Percentiles rank a stretch among this genome's conserved stretches.
Evolutionary conservation across 2,113 vertebrate genomes (phyloP).

Genomic region (Podarcis raffonei): DNA sequence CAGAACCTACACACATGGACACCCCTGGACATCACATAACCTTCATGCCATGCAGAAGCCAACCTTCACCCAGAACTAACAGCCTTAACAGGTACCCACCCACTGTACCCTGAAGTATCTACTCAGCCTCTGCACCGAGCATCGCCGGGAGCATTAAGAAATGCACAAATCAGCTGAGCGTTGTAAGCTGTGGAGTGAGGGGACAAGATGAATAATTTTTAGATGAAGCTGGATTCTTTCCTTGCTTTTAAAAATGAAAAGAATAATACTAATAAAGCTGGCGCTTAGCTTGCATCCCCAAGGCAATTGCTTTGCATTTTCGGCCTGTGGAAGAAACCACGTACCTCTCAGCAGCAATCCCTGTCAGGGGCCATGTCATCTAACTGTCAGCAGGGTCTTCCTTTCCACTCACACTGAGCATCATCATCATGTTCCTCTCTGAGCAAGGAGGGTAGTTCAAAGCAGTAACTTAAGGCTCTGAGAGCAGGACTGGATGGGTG

Average conservation of each 20-base stretch:
- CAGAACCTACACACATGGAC: background rate
- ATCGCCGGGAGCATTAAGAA: rapidly evolving
- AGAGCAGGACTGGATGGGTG: slow-evolving; percentile 2
- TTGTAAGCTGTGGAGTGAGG: background rate
- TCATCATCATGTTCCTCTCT: slow-evolving; percentile 50
- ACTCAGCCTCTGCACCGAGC: background rate
- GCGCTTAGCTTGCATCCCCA: slow-evolving; percentile 56
- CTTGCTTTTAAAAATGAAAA: slow-evolving; percentile 39
- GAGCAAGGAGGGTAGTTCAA: slow-evolving; percentile 32
- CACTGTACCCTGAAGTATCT: background rate
- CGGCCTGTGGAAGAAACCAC: slow-evolving; percentile 50
- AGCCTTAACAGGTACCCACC: background rate
- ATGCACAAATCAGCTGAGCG: background rate
- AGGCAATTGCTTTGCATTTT: slow-evolving; percentile 21
- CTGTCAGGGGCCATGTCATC: slow-evolving; percentile 55
- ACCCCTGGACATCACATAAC: background rate
- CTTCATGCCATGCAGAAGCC: background rate
- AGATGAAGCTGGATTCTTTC: slow-evolving; percentile 39
- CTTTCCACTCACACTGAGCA: slow-evolving; percentile 61
- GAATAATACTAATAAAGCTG: background rate
- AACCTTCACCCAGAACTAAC: rapidly evolving
- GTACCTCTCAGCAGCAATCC: slow-evolving; percentile 65
- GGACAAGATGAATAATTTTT: slow-evolving; percentile 31
- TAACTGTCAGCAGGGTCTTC: slow-evolving; percentile 57
- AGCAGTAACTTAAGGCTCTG: slow-evolving; percentile 57